Percentiles rank a stretch among this genome's conserved stretches.
Evolutionary conservation across 2,797 vertebrate genomes (phyloP).

Genomic region (Sebastes iracundus): DNA sequence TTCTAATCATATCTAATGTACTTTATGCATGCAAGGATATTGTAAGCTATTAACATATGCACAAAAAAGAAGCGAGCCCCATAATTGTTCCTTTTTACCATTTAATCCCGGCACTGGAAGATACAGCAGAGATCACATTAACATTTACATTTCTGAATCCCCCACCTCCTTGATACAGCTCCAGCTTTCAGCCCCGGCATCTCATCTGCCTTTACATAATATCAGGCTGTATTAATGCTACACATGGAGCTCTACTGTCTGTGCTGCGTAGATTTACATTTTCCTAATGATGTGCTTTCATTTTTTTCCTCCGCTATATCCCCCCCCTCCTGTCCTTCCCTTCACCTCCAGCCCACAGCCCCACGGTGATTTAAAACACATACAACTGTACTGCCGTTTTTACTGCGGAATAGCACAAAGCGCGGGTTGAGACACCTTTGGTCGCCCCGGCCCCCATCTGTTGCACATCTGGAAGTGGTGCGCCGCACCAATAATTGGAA

Average conservation of each 20-base stretch:
- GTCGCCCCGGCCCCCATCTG: slow-evolving; percentile 84
- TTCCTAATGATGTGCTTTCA: slow-evolving; percentile 81
- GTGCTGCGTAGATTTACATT: slow-evolving; percentile 74
- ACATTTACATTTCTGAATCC: slow-evolving; percentile 78
- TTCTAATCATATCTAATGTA: slow-evolving; percentile 71
- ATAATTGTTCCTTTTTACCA: slow-evolving; percentile 77
- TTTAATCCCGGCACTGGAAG: slow-evolving; percentile 78
- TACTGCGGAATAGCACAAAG: slow-evolving; percentile 76
- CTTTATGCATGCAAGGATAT: slow-evolving; percentile 70
- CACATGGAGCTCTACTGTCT: slow-evolving; percentile 72
- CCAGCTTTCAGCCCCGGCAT: slow-evolving; percentile 66
- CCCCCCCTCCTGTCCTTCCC: slow-evolving; percentile 75
- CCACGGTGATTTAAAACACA: slow-evolving; percentile 80
- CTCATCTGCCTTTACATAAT: slow-evolving; percentile 78
- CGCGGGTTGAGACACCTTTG: slow-evolving; percentile 78
- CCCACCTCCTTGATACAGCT: slow-evolving; percentile 67
- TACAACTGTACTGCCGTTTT: slow-evolving; percentile 75
- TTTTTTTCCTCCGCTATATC: slow-evolving; percentile 56
- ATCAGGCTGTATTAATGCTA: slow-evolving; percentile 73
- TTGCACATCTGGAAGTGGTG: slow-evolving; percentile 87
- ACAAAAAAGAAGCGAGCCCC: slow-evolving; percentile 52
- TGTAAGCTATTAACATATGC: slow-evolving; percentile 73
- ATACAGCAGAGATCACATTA: slow-evolving; percentile 77
- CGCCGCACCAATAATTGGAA: slow-evolving; percentile 85
- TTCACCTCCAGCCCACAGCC: slow-evolving; percentile 80